Base-by-base conservation (phyloP, 2,797 vertebrate genomes). In the Nannoperca obscura region DNA sequence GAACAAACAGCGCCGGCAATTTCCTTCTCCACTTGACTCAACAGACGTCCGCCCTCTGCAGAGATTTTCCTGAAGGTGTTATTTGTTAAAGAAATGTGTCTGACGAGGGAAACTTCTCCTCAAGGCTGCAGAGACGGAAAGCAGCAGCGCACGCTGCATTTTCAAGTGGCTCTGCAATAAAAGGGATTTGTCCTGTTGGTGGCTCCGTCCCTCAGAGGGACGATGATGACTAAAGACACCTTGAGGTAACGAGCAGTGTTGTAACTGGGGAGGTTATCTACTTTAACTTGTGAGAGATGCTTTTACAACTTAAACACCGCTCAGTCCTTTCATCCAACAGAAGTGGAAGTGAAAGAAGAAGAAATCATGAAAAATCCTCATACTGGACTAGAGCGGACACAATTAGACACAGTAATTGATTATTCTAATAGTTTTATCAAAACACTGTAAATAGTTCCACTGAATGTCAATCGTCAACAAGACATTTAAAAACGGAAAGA, bases 31-130 rank as follows among this genome's bases (percentile, higher is more conserved):
- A 36, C 62, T 79, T 32, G 58, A 81, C 57, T 71, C 52, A 71
- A 84, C 75, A 76, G 62, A 64, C 19, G 22, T 71, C 62, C 12
- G 7, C 78, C 64, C 71, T 68, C 80, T 22, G 76, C 69, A 58
- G 32, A 85, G 75, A 50, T 67, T 72, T 72, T 69, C 49, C 47
- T 58, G 1, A 68, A 76, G 74, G 70, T 66, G 57, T 71, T 69
- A 63, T 83, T 89, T 88, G 81, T 82, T 76, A 59, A 81, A 81
- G 74, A 86, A 74, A 85, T 53, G 57, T 65, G 75, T 66, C 66
- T 60, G 72, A 72, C 78, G 81, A 12, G 50, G 50, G 36, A 82
- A 81, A 64, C 24, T 46, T 73, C 58, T 82, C 67, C 65, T 81
- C 61, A 55, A 76, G 81, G 70, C 71, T 65, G 61, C 59, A 27